phyloP scores from a whole-genome alignment of 2,888 invertebrate species.

The Plagodis pulveraria region DNA sequence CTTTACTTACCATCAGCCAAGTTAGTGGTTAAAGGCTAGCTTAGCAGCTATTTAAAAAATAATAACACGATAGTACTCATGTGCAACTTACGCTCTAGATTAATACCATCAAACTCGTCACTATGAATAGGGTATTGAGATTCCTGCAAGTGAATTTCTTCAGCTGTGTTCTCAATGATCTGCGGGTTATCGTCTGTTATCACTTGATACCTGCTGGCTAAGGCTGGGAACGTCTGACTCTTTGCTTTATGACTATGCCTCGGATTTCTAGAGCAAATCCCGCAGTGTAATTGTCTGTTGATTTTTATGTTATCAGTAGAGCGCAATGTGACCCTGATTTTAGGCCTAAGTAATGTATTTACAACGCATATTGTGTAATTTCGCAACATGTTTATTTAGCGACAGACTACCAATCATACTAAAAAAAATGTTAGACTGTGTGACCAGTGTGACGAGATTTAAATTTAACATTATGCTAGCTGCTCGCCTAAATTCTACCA shows the following conservation, averaged over 20 bases:
- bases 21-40: too few species aligned
- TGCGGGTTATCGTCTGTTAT: constrained; percentile 89
- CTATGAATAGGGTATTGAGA: constrained; percentile 61
- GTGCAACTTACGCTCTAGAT: constrained; percentile 82
- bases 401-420: neutral
- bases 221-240: constrained; percentile 68
- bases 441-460: too few species aligned
- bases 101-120: constrained; percentile 87
- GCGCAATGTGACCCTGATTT: constrained; percentile 18
- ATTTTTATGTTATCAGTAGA: constrained; percentile 45
- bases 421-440: too few species aligned
- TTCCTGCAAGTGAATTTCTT: constrained; percentile 80
- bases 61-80: neutral
- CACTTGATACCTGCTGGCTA: constrained; percentile 87
- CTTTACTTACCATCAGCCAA: too few species aligned
- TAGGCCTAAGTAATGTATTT: constrained; percentile 25
- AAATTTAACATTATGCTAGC: too few species aligned
- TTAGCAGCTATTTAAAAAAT: too few species aligned
- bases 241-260: constrained; percentile 67
- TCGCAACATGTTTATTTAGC: constrained; percentile 26
- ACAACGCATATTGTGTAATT: constrained; percentile 27
- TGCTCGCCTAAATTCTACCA: too few species aligned
- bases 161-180: constrained; percentile 90
- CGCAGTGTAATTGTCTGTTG: constrained; percentile 65
- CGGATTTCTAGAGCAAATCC: constrained; percentile 66